These are phyloP conservation scores for Achlya flavicornis DNA, from an alignment of 2,888 invertebrate genomes.

Conservation along the genomic window DNA sequence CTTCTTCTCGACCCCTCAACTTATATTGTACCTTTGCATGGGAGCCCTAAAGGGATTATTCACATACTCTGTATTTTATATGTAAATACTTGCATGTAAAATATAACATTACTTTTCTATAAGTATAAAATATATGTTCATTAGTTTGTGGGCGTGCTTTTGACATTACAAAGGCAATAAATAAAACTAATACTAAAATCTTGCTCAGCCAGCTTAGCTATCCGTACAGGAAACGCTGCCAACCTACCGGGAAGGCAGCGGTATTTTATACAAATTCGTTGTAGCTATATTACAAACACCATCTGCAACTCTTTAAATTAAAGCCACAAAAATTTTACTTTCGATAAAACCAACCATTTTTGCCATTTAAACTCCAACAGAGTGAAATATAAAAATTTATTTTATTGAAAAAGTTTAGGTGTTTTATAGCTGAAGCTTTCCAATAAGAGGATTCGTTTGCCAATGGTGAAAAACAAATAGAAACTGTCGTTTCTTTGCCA, in stretches of 20 bases:
- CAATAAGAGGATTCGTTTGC: conserved; percentile 9
- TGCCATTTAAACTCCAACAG: neutral
- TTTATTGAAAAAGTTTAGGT: neutral
- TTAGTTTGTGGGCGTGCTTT: too few relatives aligned
- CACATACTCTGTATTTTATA: neutral
- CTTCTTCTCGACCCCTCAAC: conserved; percentile 26
- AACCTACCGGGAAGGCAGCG: too few relatives aligned
- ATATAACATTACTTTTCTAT: neutral
- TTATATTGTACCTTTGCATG: conserved; percentile 31
- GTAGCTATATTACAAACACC: neutral
- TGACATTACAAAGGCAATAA: too few relatives aligned
- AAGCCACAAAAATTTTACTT: too few relatives aligned
- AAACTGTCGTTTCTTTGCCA: neutral
- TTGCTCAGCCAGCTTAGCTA: too few relatives aligned
- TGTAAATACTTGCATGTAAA: neutral
- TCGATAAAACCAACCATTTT: too few relatives aligned
- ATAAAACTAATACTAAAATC: too few relatives aligned
- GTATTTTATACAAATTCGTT: too few relatives aligned
- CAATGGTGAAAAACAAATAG: conserved; percentile 8
- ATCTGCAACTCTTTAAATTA: neutral
- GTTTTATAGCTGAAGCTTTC: neutral
- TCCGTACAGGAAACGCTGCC: too few relatives aligned
- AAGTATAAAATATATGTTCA: too few relatives aligned
- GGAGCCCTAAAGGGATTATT: conserved; percentile 9
- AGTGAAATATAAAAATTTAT: neutral